These are phyloP conservation scores for Gallinago media DNA, from an alignment of 2,113 vertebrate species.

Conservation along the genomic window DNA sequence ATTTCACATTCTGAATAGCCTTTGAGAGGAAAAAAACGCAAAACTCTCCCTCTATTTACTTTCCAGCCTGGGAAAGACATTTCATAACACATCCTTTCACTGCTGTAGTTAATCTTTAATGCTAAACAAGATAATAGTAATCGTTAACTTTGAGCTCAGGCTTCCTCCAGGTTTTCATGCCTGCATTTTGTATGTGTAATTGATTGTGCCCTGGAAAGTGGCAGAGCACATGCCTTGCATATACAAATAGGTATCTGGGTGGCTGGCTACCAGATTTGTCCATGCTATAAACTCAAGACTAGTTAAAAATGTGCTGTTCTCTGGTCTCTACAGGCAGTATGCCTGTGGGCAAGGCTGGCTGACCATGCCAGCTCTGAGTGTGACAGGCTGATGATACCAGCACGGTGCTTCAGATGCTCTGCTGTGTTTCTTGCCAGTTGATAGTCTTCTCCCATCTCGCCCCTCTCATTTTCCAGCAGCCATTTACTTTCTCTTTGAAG, in stretches of 20 bases:
- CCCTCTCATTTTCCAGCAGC: background rate
- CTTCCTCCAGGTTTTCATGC: constrained; percentile 29
- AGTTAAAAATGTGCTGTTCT: background rate
- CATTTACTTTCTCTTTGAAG: background rate
- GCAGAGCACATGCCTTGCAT: constrained; percentile 20
- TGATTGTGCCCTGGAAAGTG: constrained; percentile 7
- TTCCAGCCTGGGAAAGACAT: background rate
- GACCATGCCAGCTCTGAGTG: background rate
- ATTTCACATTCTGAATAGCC: constrained; percentile 23
- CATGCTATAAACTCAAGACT: background rate
- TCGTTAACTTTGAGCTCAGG: constrained; percentile 19
- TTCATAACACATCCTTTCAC: constrained; percentile 36
- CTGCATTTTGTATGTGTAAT: background rate
- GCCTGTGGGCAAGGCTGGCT: background rate
- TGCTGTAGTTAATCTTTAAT: constrained; percentile 37
- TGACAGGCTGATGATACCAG: background rate
- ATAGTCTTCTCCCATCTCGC: background rate
- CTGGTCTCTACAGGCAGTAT: background rate
- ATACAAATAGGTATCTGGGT: background rate
- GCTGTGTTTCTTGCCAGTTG: background rate
- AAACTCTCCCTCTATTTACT: constrained; percentile 22
- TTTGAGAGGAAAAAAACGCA: background rate
- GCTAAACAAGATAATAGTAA: constrained; percentile 28
- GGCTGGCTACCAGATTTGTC: background rate
- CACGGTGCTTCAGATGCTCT: background rate